These are phyloP conservation scores for Pollimyrus isidori DNA, from an alignment of 2,113 vertebrate species.

Conservation along the genomic window DNA sequence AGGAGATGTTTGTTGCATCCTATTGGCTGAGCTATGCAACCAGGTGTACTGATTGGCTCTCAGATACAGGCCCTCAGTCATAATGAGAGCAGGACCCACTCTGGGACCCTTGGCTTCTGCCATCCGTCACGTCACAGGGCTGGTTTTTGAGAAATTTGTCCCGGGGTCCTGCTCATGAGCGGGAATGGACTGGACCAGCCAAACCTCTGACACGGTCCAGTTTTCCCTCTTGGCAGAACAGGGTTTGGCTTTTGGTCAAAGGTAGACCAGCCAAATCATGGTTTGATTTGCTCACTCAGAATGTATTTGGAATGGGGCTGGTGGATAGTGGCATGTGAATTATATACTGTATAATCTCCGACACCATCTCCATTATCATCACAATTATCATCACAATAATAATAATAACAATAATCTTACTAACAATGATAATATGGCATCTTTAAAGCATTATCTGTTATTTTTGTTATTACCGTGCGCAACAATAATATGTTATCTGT, in stretches of 20 bases:
- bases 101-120: background rate
- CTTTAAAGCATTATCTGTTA: background rate
- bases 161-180: background rate
- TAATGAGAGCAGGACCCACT: background rate
- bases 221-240: background rate
- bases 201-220: background rate
- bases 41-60: background rate
- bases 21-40: background rate
- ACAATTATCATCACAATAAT: background rate
- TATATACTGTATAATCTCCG: background rate
- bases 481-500: background rate
- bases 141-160: background rate
- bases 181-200: background rate
- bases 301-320: background rate
- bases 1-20: background rate
- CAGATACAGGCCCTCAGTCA: background rate
- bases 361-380: background rate
- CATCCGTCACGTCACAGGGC: background rate
- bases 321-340: background rate
- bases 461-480: background rate
- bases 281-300: background rate
- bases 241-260: background rate
- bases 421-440: background rate
- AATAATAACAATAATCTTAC: background rate
- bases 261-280: background rate